Conservation (phyloP, 2,888 invertebrate genomes). For the Carterocephalus palaemon region DNA sequence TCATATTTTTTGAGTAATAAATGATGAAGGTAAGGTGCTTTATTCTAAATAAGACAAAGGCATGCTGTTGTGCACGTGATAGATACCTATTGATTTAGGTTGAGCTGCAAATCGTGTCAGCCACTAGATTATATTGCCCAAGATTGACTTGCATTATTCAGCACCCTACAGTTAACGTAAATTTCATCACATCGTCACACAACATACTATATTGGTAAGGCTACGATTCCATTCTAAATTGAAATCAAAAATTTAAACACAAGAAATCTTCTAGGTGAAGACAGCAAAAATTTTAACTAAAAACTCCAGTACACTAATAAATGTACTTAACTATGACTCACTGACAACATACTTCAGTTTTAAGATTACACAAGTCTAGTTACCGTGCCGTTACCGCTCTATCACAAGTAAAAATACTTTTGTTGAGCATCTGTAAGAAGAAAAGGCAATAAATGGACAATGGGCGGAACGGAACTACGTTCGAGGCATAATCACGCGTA, state of each 20-base stretch:
- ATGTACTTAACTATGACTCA: no score
- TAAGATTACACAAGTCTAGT: no score
- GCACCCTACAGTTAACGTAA: not conserved
- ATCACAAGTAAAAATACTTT: not conserved
- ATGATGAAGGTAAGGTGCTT: not conserved
- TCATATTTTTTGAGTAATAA: no score
- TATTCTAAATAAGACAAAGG: not conserved
- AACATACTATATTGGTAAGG: not conserved
- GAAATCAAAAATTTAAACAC: no score
- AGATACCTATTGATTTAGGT: constrained; percentile 11
- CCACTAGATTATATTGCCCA: constrained; percentile 12
- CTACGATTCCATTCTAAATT: not conserved
- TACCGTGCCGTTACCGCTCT: no score
- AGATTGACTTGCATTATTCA: constrained; percentile 11
- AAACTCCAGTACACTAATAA: no score
- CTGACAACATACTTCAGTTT: no score
- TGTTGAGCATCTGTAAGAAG: not conserved
- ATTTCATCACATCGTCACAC: no score
- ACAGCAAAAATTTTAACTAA: no score
- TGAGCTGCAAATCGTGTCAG: constrained; percentile 13
- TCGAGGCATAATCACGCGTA: not conserved
- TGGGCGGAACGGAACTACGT: not conserved
- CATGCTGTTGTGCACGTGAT: not conserved
- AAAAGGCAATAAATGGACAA: not conserved
- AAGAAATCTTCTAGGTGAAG: no score